Conservation (phyloP, 2,113 vertebrate genomes). For the Bostrychus sinensis region DNA sequence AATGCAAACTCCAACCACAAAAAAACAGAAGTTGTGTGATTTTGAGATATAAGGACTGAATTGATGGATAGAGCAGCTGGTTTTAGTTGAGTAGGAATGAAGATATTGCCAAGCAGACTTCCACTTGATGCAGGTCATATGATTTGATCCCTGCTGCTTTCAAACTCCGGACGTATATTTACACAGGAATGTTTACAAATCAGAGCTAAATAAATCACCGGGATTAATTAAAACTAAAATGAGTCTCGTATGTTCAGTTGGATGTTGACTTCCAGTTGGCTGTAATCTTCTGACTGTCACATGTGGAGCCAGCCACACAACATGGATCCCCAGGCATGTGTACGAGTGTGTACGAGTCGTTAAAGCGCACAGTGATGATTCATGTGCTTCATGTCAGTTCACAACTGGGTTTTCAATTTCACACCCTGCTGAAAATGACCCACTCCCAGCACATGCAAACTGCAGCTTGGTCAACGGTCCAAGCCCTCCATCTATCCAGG, state of each 20-base stretch:
- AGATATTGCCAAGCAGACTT: too few species aligned
- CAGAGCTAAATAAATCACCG: background rate
- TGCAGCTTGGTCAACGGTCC: conserved; percentile 5
- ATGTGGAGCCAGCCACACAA: background rate
- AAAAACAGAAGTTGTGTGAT: too few species aligned
- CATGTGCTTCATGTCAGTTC: conserved; percentile 7
- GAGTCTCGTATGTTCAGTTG: background rate
- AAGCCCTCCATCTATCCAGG: background rate
- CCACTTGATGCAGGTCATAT: conserved; percentile 49
- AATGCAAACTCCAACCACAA: too few species aligned
- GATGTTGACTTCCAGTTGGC: background rate
- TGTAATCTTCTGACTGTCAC: conserved; percentile 1
- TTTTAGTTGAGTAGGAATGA: too few species aligned
- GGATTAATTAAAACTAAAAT: background rate
- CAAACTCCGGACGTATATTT: background rate
- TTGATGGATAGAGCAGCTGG: too few species aligned
- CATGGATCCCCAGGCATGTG: background rate
- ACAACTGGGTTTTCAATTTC: conserved; percentile 21
- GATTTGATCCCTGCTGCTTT: conserved; percentile 11
- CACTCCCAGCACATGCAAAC: background rate
- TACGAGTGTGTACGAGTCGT: background rate
- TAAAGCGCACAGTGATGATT: background rate
- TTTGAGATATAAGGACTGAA: too few species aligned
- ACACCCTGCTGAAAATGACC: background rate
- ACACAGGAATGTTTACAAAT: background rate